Percentiles rank a stretch among this genome's conserved stretches.
Conservation (phyloP, 2,113 vertebrate species). For the Albula goreensis region DNA sequence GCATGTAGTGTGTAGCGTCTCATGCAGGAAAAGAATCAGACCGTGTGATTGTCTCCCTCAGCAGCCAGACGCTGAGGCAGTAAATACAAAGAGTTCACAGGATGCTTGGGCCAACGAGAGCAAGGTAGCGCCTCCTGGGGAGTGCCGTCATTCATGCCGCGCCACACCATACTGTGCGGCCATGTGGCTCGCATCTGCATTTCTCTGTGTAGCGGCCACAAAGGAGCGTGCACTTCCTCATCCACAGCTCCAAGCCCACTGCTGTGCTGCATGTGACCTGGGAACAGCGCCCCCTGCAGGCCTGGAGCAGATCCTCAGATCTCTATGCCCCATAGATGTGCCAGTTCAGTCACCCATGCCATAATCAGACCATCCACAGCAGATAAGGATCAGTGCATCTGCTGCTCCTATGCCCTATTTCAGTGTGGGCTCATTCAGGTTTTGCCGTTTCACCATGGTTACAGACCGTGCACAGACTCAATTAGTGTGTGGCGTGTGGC, state of each 20-base stretch:
- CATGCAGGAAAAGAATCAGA: neutral
- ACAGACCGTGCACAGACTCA: neutral
- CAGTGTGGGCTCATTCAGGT: neutral
- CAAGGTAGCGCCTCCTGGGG: conserved; percentile 68
- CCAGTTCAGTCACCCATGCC: neutral
- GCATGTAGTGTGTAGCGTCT: neutral
- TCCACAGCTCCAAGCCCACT: conserved; percentile 34
- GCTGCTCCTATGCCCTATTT: neutral
- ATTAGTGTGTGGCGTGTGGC: neutral
- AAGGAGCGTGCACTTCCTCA: conserved; percentile 29
- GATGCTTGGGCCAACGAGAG: conserved; percentile 69
- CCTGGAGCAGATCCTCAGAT: neutral
- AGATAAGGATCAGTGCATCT: neutral
- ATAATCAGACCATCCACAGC: neutral
- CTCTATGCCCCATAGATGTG: neutral
- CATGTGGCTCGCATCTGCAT: conserved; percentile 37
- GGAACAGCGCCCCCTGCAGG: conserved; percentile 18
- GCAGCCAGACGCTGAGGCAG: conserved; percentile 54
- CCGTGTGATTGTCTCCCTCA: conserved; percentile 60
- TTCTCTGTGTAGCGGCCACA: conserved; percentile 33
- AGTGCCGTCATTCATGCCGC: conserved; percentile 17
- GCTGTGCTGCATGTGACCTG: conserved; percentile 61
- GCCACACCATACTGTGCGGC: conserved; percentile 35
- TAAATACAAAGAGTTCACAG: conserved; percentile 50
- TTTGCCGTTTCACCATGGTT: neutral